Conservation (phyloP, 2,888 invertebrate species). For the Saturnia pavonia region DNA sequence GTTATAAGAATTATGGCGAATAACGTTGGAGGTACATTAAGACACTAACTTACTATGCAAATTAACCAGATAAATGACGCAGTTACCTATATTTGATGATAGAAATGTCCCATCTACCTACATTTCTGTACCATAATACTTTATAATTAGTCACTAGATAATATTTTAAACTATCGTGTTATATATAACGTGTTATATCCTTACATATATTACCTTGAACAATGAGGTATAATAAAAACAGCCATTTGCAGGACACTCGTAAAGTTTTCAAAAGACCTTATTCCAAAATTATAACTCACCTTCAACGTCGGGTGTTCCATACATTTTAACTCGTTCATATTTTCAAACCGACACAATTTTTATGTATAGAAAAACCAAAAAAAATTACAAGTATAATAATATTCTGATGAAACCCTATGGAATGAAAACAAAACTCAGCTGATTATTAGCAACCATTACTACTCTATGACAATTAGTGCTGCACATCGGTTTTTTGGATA, state of each 20-base stretch:
- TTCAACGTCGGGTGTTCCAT: constrained; percentile 98
- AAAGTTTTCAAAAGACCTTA: constrained; percentile 15
- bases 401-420: constrained; percentile 31
- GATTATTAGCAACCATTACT: too few relatives aligned
- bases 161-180: not conserved
- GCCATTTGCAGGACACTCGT: constrained; percentile 27
- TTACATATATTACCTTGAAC: too few relatives aligned
- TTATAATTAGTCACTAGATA: not conserved
- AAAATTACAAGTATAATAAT: not conserved
- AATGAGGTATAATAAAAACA: constrained; percentile 3
- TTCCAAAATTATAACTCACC: constrained; percentile 72
- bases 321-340: constrained; percentile 95
- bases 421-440: constrained; percentile 80
- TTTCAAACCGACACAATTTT: constrained; percentile 30
- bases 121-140: not conserved
- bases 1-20: not conserved
- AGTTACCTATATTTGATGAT: not conserved
- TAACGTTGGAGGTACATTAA: not conserved
- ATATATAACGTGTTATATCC: too few relatives aligned
- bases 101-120: not conserved
- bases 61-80: not conserved
- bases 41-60: not conserved
- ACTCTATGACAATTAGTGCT: too few relatives aligned
- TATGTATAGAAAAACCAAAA: not conserved
- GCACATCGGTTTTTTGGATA: too few relatives aligned